Conservation (phyloP, 92 coral and sea anemone species). For the Actinostola sp. region DNA sequence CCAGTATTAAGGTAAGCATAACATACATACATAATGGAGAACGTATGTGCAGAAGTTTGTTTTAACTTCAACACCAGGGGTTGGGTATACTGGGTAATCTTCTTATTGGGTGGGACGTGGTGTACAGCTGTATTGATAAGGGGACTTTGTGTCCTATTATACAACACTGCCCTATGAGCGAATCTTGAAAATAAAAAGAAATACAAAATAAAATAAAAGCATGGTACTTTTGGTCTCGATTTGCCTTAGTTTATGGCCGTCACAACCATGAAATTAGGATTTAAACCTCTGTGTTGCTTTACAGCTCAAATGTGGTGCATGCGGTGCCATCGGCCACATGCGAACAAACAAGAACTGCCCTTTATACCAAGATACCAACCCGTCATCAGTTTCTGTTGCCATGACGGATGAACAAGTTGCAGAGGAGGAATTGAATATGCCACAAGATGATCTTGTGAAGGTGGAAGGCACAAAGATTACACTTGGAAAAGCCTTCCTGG, state of each 20-base stretch:
- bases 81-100: too few species aligned
- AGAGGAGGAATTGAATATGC: conserved; percentile 97
- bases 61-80: too few species aligned
- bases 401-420: conserved; percentile 99
- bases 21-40: background rate
- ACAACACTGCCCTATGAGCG: too few species aligned
- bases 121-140: too few species aligned
- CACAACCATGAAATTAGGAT: conserved; percentile 9
- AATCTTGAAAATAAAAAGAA: too few species aligned
- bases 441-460: conserved; percentile 97
- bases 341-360: conserved; percentile 99
- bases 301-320: conserved; percentile 98
- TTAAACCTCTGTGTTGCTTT: background rate
- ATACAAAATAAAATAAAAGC: too few species aligned
- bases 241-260: too few species aligned
- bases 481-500: conserved; percentile 94
- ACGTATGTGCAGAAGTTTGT: background rate
- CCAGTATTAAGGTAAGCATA: conserved; percentile 50
- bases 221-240: too few species aligned
- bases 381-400: conserved; percentile 89
- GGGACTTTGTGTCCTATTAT: too few species aligned
- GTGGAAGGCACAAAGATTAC: conserved; percentile 99
- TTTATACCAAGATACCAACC: conserved; percentile 86
- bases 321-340: conserved; percentile 99
- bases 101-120: too few species aligned